Conservation (phyloP, 2,888 invertebrate genomes). For the Phengaris alcon region DNA sequence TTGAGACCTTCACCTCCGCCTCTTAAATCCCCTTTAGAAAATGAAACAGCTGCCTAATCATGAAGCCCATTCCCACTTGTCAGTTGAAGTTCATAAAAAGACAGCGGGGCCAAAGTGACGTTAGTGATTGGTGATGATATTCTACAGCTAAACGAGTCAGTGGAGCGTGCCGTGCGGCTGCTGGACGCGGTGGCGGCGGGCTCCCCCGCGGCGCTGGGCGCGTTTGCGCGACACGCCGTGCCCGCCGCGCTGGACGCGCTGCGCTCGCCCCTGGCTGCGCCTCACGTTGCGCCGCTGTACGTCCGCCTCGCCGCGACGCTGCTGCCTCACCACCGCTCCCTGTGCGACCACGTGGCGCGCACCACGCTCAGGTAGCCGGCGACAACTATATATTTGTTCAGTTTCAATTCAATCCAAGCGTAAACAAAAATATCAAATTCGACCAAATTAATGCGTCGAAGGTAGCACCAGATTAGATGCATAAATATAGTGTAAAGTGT, state of each 20-base stretch:
- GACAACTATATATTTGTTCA: neutral
- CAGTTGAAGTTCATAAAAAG: too few relatives aligned
- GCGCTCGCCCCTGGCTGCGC: slow-evolving; percentile 66
- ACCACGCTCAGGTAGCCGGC: slow-evolving; percentile 81
- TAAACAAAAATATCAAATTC: too few relatives aligned
- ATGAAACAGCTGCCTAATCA: too few relatives aligned
- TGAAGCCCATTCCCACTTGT: too few relatives aligned
- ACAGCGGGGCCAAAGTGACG: too few relatives aligned
- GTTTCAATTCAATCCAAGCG: neutral
- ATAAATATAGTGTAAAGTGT: too few relatives aligned
- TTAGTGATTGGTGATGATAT: too few relatives aligned
- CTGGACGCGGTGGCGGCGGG: slow-evolving; percentile 55
- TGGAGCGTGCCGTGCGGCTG: slow-evolving; percentile 54
- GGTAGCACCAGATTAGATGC: too few relatives aligned
- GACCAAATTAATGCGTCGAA: too few relatives aligned
- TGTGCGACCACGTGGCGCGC: slow-evolving; percentile 83
- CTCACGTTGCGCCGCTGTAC: slow-evolving; percentile 72
- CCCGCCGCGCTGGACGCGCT: slow-evolving; percentile 65
- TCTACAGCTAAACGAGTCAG: slow-evolving; percentile 53
- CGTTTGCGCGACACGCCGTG: slow-evolving; percentile 51
- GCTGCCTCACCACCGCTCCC: slow-evolving; percentile 57
- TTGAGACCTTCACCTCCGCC: too few relatives aligned
- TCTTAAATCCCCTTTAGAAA: too few relatives aligned
- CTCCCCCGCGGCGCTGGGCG: slow-evolving; percentile 56
- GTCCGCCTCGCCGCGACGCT: slow-evolving; percentile 75